Evolutionary conservation across 2,888 invertebrate genomes (phyloP), one percentile per base, ranked within the genome.

Genomic region (Phanerotoma sp.): DNA sequence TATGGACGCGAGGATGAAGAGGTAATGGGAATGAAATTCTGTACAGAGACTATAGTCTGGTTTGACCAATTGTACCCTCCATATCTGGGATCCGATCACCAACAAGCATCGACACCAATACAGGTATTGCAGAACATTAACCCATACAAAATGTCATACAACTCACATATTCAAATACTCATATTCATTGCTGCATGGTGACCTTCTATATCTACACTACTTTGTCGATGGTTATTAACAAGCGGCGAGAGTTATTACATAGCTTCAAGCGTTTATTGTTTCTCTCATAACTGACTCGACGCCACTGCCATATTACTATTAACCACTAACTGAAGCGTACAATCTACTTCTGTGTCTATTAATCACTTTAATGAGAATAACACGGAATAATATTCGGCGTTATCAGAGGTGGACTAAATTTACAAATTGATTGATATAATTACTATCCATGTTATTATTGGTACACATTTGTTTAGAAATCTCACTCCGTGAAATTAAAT

Each of bases 1-100:
- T 98, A 98, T 74, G 97, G 97, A 0, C 83, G 97, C 42, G 97
- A 98, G 80, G 97, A 98, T 76, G 91, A 98, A 75, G 97, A 98
- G 79, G 97, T 98, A 20, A 92, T 98, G 87, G 98, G 98, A 0
- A 83, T 98, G 64, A 94, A 96, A 72, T 98, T 98, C 81, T 93
- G 96, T 80, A 98, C 97, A 77, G 97, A 98, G 79, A 92, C 96
- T 50, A 89, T 96, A 73, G 89, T 96, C 87, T 91, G 94, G 70
- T 82, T 95, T 53, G 88, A 90, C 49, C 93, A 93, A 76, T 83
- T 94, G 47, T 92, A 91, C 82, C 93, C 93, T 0, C 83, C 84
- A 10, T 74, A 82, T 40, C 78, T 58, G 57, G 75, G 72, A n/a
- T 64, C 74, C 58, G 71, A 78, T 61, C 74, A 78, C 64, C 78